Percentiles rank a stretch among this genome's conserved stretches.
Conservation (phyloP, 2,113 vertebrate species). For the Oryzias celebensis region DNA sequence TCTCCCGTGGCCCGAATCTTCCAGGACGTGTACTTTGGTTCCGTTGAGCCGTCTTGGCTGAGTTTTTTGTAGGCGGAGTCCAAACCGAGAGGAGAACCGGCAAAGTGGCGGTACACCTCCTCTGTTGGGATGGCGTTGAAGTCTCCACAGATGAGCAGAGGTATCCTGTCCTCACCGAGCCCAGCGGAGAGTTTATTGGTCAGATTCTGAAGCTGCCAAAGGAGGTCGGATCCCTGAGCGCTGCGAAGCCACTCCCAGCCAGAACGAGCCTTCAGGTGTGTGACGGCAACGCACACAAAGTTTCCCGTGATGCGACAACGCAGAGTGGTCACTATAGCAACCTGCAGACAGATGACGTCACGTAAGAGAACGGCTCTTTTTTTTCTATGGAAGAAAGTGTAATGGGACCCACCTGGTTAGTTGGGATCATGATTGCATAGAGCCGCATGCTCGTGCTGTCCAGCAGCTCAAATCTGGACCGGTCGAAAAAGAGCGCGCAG, state of each 20-base stretch:
- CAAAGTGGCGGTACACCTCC: constrained; percentile 89
- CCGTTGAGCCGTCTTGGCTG: constrained; percentile 82
- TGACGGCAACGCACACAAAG: constrained; percentile 84
- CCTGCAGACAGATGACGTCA: constrained; percentile 40
- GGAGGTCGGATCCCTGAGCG: constrained; percentile 88
- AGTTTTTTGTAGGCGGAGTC: constrained; percentile 93
- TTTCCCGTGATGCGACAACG: constrained; percentile 78
- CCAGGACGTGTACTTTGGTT: constrained; percentile 93
- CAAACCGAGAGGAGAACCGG: constrained; percentile 85
- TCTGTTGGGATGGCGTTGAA: constrained; percentile 91
- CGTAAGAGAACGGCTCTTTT: background rate
- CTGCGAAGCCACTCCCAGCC: constrained; percentile 95
- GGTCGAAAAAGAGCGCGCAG: constrained; percentile 92
- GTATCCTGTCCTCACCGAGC: constrained; percentile 29
- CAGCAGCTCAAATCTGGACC: constrained; percentile 82
- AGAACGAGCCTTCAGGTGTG: constrained; percentile 90
- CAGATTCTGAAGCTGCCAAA: constrained; percentile 84
- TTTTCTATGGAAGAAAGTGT: background rate
- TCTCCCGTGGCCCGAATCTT: constrained; percentile 94
- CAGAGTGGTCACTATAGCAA: constrained; percentile 86
- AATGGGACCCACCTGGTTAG: constrained; percentile 81
- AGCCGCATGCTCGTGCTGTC: constrained; percentile 81
- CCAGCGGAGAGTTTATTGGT: constrained; percentile 57
- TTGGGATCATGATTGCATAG: constrained; percentile 86
- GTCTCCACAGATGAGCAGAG: constrained; percentile 90